phyloP scores from a whole-genome alignment of 64 coral and sea anemone species.

The Pachyseris speciosa region DNA sequence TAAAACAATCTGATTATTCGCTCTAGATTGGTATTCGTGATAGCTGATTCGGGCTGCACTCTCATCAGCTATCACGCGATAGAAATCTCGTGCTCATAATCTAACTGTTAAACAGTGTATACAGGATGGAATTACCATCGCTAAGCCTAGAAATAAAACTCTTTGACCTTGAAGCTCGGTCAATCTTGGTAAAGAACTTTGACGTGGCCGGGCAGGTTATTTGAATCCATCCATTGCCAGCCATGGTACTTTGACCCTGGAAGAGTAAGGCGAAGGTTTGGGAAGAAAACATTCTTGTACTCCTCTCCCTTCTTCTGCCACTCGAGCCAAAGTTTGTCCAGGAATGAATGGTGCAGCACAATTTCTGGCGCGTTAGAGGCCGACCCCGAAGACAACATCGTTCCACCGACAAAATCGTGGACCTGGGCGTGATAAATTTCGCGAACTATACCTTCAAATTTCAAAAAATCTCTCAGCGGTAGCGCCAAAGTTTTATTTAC shows the following conservation, averaged over 20 bases:
- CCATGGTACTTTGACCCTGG: conserved; percentile 27
- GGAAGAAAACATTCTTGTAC: conserved; percentile 75
- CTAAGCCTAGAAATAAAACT: no score
- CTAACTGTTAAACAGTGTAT: no score
- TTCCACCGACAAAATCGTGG: conserved; percentile 78
- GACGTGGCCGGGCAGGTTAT: conserved; percentile 66
- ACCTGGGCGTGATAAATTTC: conserved; percentile 46
- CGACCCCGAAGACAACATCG: conserved; percentile 24
- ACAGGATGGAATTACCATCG: no score
- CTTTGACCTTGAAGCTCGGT: no score
- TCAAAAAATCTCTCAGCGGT: conserved; percentile 28
- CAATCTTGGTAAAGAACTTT: conserved; percentile 60
- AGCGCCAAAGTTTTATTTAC: conserved; percentile 37
- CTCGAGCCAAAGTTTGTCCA: conserved; percentile 89
- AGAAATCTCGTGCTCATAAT: no score
- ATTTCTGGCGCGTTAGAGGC: conserved; percentile 84
- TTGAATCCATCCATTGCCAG: conserved; percentile 52
- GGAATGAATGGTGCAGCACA: conserved; percentile 83
- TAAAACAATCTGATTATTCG: no score
- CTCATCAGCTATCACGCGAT: no score
- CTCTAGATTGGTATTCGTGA: no score
- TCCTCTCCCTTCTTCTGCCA: conserved; percentile 88
- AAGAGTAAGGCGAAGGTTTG: conserved; percentile 1
- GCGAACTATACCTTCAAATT: conserved; percentile 71
- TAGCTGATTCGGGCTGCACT: no score